Base-by-base conservation (phyloP, 2,888 invertebrate genomes). In the Erebia palarica region DNA sequence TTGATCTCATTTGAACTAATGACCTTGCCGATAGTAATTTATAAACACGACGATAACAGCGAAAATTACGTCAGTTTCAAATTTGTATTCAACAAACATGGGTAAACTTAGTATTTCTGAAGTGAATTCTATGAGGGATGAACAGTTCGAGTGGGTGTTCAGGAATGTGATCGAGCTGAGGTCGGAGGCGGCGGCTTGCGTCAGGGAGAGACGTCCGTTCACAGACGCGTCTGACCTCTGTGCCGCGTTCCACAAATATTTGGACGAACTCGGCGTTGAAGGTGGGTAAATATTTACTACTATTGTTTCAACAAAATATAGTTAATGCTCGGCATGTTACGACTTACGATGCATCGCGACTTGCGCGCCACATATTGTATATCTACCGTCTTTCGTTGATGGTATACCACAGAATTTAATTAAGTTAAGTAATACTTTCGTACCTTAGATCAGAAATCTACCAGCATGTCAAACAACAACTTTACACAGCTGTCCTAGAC, bases 91-190 rank as follows among this genome's bases (percentile, higher is more conserved):
- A 65, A 55, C 36, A 42, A n/a, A 4, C n/a, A 65, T 53, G 53
- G 63, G 49, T 49, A 16, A 47, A 13, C 59, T 73, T 16, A 83
- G 84, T 72, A 89, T 95, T 70, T 81, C 86, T 49, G 93, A 94
- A 81, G 94, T 95, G 0, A 95, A 95, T 82, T 87, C 85, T 65
- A 82, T 95, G 76, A 83, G 86, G 61, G 86, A 83, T 61, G 92
- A 94, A 60, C 88, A 94, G 74, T 95, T 95, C 82, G 92, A 94
- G 73, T 86, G 89, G 80, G 84, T 94, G 68, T 95, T 95, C 81
- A 92, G 92, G 21, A 95, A 95, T 86, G 94, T 95, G n/a, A 94
- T 95, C 68, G 95, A 96, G 80, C 86, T 94, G 72, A 94, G 92
- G 79, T 86, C 92, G 10, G 92, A 92, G 73, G 95, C 94, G 27